Conservation (phyloP, 2,113 vertebrate genomes). For the Nothoprocta pentlandii region DNA sequence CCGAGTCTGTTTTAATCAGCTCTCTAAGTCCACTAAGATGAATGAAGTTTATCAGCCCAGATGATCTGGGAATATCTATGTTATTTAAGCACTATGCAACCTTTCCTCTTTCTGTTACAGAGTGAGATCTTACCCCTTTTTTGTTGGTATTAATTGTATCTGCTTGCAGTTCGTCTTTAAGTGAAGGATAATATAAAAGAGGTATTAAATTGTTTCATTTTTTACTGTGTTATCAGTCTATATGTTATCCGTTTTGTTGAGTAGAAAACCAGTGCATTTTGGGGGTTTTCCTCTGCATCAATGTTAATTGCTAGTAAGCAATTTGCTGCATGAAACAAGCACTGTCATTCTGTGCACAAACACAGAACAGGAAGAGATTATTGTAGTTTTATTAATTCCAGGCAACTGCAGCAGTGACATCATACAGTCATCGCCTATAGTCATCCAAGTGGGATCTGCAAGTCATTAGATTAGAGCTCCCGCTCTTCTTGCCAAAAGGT, state of each 20-base stretch:
- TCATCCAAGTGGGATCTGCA: neutral
- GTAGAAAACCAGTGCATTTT: neutral
- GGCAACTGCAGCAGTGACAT: neutral
- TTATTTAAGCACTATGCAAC: slow-evolving; percentile 30
- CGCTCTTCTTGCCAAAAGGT: neutral
- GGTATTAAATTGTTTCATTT: neutral
- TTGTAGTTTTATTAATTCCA: neutral
- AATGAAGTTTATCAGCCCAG: slow-evolving; percentile 42
- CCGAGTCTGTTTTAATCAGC: slow-evolving; percentile 27
- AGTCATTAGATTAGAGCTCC: neutral
- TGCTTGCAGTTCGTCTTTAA: neutral
- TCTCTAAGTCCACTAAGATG: neutral
- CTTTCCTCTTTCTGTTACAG: slow-evolving; percentile 22
- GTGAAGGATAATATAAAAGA: neutral
- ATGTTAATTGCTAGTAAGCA: neutral
- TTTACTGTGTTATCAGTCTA: neutral
- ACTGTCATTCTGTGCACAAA: neutral
- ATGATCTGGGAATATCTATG: slow-evolving; percentile 26
- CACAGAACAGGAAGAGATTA: neutral
- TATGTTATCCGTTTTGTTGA: neutral
- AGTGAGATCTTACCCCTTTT: neutral
- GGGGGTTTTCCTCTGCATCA: neutral
- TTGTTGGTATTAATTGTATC: neutral
- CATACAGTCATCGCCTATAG: neutral
- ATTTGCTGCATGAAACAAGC: neutral